Evolutionary conservation across 2,797 vertebrate species (phyloP).

Genomic region (Danio aesculapii): DNA sequence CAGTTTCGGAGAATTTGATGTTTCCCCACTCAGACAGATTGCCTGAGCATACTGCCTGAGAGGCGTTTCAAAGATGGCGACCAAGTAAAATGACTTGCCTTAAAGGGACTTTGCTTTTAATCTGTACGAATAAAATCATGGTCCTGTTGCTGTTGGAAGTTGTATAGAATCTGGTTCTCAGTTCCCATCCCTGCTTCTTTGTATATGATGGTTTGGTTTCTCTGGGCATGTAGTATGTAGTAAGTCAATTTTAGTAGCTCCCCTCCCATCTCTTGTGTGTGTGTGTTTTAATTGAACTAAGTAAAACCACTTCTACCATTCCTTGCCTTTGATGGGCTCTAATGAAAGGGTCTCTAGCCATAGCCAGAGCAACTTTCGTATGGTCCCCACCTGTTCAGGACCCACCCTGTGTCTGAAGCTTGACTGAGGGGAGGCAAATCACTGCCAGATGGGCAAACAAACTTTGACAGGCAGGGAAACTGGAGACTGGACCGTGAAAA

Average conservation of each 20-base stretch:
- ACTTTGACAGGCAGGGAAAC: constrained; percentile 1
- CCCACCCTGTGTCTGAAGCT: constrained; percentile 48
- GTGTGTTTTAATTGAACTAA: constrained; percentile 26
- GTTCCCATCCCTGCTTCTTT: constrained; percentile 31
- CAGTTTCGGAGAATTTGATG: too few relatives aligned
- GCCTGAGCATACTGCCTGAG: too few relatives aligned
- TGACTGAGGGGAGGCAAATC: constrained; percentile 43
- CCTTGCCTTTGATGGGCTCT: constrained; percentile 40
- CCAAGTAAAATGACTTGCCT: too few relatives aligned
- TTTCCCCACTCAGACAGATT: too few relatives aligned
- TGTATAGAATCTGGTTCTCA: neutral
- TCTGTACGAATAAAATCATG: too few relatives aligned
- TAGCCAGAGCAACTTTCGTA: constrained; percentile 4
- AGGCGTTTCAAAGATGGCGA: too few relatives aligned
- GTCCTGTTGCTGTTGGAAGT: too few relatives aligned
- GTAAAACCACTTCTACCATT: constrained; percentile 38
- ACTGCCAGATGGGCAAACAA: constrained; percentile 43
- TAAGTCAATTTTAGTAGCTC: constrained; percentile 82
- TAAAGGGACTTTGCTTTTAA: too few relatives aligned
- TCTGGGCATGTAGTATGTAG: constrained; percentile 67
- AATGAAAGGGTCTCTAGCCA: constrained; percentile 12
- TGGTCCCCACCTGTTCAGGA: neutral
- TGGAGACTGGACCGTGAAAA: neutral
- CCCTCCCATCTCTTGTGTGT: constrained; percentile 43
- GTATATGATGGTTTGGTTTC: constrained; percentile 75